These are phyloP conservation scores for Hypselothyrea guttata DNA, from an alignment of 2,888 invertebrate genomes.

Conservation along the genomic window DNA sequence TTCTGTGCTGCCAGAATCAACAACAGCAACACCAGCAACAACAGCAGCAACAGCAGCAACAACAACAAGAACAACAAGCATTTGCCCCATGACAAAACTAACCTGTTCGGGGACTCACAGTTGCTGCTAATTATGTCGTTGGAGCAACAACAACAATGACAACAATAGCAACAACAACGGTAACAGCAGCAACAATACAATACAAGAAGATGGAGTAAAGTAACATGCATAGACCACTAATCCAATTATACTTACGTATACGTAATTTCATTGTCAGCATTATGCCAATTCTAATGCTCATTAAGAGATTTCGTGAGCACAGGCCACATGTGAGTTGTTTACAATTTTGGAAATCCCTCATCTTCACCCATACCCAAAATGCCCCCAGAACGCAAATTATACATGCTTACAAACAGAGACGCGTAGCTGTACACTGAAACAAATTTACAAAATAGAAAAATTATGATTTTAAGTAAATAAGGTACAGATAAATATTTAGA, in stretches of 20 bases:
- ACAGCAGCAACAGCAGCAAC: conserved; percentile 11
- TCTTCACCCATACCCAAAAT: conserved; percentile 1
- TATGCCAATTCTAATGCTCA: conserved; percentile 65
- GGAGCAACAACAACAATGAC: conserved; percentile 8
- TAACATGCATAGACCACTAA: conserved; percentile 52
- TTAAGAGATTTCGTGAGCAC: conserved; percentile 64
- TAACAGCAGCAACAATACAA: no score
- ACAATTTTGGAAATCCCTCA: conserved; percentile 49
- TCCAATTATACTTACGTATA: conserved; percentile 61
- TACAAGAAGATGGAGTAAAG: conserved; percentile 12
- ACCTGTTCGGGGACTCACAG: conserved; percentile 12
- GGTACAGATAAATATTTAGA: no score
- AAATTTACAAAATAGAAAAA: no score
- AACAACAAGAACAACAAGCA: conserved; percentile 17
- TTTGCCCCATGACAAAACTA: conserved; percentile 42
- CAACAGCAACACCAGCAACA: conserved; percentile 10
- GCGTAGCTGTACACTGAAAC: no score
- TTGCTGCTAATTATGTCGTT: conserved; percentile 58
- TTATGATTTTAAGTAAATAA: no score
- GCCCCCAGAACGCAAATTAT: conserved; percentile 40
- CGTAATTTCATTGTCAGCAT: conserved; percentile 61
- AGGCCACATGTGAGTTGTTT: conserved; percentile 56
- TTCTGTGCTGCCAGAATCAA: conserved; percentile 2
- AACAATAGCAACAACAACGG: conserved; percentile 11
- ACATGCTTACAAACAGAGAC: conserved; percentile 26